These are phyloP conservation scores for Ciconia boyciana DNA, from an alignment of 2,113 vertebrate species.

Conservation along the genomic window DNA sequence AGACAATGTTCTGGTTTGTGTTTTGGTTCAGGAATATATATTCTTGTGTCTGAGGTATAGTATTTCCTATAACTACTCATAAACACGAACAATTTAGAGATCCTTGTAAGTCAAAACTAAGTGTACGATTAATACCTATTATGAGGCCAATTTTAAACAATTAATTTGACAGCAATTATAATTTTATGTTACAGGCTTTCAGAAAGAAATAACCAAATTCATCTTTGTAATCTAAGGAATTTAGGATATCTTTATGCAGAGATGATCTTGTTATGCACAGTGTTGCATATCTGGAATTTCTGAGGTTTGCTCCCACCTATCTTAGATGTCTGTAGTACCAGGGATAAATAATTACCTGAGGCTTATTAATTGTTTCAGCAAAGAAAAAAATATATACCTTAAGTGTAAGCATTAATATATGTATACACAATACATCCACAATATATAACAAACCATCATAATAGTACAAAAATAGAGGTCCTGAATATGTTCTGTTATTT, in stretches of 20 bases:
- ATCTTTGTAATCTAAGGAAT: conserved; percentile 60
- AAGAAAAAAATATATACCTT: conserved; percentile 73
- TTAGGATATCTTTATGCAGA: conserved; percentile 68
- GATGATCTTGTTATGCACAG: conserved; percentile 55
- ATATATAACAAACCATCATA: conserved; percentile 60
- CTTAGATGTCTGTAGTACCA: conserved; percentile 60
- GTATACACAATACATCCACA: conserved; percentile 65
- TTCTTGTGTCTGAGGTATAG: conserved; percentile 22
- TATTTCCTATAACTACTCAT: conserved; percentile 52
- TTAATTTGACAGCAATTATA: conserved; percentile 56
- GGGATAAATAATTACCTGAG: conserved; percentile 66
- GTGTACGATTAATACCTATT: conserved; percentile 51
- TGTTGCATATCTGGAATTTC: conserved; percentile 64
- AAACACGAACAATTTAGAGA: conserved; percentile 42
- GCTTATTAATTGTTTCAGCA: conserved; percentile 75
- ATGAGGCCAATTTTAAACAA: conserved; percentile 60
- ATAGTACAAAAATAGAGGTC: conserved; percentile 64
- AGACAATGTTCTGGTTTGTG: conserved; percentile 42
- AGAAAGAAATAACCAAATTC: conserved; percentile 53
- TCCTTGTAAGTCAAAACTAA: conserved; percentile 56
- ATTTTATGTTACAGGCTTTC: conserved; percentile 48
- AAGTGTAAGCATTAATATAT: conserved; percentile 71
- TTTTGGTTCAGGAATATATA: conserved; percentile 22
- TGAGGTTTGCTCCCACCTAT: conserved; percentile 60
- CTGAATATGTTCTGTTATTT: conserved; percentile 67